These are phyloP conservation scores for Equus quagga DNA, from an alignment of 2,113 vertebrate species.

Conservation along the genomic window DNA sequence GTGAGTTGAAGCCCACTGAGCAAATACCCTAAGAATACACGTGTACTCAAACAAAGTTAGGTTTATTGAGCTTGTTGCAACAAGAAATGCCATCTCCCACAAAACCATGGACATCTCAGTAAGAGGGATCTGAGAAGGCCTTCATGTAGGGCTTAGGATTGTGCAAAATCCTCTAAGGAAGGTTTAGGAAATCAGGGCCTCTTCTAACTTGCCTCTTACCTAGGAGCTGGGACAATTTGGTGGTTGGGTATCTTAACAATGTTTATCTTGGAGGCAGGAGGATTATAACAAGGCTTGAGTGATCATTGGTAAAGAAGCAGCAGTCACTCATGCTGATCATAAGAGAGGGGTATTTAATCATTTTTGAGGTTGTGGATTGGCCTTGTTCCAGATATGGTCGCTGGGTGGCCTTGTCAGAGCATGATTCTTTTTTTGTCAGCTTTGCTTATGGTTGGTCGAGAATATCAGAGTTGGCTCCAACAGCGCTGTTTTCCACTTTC, in stretches of 20 bases:
- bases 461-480: neutral
- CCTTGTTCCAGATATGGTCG: neutral
- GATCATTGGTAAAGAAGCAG: neutral
- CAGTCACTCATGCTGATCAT: neutral
- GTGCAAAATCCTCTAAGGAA: neutral
- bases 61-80: neutral
- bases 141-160: neutral
- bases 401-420: neutral
- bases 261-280: neutral
- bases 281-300: neutral
- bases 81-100: neutral
- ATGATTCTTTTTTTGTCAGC: neutral
- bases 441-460: constrained; percentile 6
- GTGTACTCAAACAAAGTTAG: neutral
- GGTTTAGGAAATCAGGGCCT: neutral
- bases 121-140: neutral
- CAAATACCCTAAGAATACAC: neutral
- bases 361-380: neutral
- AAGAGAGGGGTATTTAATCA: neutral
- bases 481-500: neutral
- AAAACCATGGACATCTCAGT: neutral
- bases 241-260: neutral
- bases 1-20: neutral
- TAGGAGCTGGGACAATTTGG: neutral
- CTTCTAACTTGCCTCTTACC: neutral